Evolutionary conservation across 2,888 invertebrate genomes (phyloP).

Genomic region (Latrodectus hesperus): DNA sequence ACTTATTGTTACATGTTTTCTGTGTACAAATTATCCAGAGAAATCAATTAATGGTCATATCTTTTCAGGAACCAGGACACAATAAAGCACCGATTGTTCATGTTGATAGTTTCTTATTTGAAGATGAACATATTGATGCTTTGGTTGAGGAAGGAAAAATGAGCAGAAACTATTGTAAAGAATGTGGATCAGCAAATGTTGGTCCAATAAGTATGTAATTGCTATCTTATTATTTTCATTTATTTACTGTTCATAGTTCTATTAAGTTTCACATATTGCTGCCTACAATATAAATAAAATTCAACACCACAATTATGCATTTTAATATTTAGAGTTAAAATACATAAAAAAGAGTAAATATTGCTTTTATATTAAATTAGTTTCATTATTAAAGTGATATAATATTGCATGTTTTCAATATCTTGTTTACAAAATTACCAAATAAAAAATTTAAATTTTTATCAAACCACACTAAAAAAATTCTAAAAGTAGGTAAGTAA

Average conservation of each 20-base stretch:
- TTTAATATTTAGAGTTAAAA: not conserved
- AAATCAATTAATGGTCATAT: not conserved
- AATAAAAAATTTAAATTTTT: too few relatives aligned
- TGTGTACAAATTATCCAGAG: too few relatives aligned
- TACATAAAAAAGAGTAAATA: too few relatives aligned
- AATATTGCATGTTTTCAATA: too few relatives aligned
- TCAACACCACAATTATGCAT: not conserved
- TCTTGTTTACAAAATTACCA: too few relatives aligned
- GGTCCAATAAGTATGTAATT: constrained; percentile 76
- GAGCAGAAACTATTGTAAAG: constrained; percentile 77
- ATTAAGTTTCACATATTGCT: not conserved
- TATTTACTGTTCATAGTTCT: not conserved
- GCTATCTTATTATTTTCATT: not conserved
- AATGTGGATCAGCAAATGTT: constrained; percentile 78
- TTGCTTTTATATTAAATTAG: too few relatives aligned
- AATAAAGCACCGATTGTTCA: constrained; percentile 76
- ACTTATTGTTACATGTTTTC: too few relatives aligned
- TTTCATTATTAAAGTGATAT: too few relatives aligned
- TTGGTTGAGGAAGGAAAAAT: constrained; percentile 77
- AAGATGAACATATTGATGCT: constrained; percentile 80
- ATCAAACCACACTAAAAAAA: too few relatives aligned
- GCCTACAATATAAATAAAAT: not conserved
- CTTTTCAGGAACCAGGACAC: constrained; percentile 2
- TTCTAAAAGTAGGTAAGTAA: too few relatives aligned
- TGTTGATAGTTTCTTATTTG: constrained; percentile 83